These are phyloP conservation scores for Melanostoma mellinum DNA, from an alignment of 2,888 invertebrate species.

Conservation along the genomic window DNA sequence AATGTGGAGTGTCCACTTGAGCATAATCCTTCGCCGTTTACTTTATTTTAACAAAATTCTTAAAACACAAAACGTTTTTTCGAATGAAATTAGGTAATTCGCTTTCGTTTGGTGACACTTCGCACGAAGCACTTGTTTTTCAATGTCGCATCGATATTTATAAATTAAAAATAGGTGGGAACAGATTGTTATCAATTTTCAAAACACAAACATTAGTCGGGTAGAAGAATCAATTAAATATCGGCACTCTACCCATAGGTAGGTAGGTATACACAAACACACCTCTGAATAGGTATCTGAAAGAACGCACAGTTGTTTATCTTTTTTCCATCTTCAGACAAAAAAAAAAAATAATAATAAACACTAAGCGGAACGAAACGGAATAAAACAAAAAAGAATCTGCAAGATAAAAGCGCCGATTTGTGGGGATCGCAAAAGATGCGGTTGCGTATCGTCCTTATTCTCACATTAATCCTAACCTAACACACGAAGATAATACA, in stretches of 20 bases:
- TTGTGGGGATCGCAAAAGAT: constrained; percentile 3
- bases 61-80: neutral
- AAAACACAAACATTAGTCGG: constrained; percentile 2
- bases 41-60: neutral
- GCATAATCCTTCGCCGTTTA: constrained; percentile 60
- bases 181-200: neutral
- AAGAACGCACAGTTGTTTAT: constrained; percentile 51
- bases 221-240: constrained; percentile 16
- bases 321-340: constrained; percentile 38
- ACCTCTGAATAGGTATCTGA: neutral
- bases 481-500: neutral
- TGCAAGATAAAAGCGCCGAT: constrained; percentile 6
- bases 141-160: constrained; percentile 38
- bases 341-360: constrained; percentile 19
- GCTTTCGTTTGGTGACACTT: constrained; percentile 42
- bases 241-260: constrained; percentile 43
- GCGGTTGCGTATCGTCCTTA: constrained; percentile 41
- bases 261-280: neutral
- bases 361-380: constrained; percentile 53
- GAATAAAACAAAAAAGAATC: constrained; percentile 21
- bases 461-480: constrained; percentile 20
- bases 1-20: constrained; percentile 32
- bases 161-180: constrained; percentile 16
- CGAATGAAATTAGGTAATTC: constrained; percentile 27
- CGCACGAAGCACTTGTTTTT: constrained; percentile 1